These are phyloP conservation scores for Ypsolopha scabrella DNA, from an alignment of 2,888 invertebrate genomes.

Conservation along the genomic window DNA sequence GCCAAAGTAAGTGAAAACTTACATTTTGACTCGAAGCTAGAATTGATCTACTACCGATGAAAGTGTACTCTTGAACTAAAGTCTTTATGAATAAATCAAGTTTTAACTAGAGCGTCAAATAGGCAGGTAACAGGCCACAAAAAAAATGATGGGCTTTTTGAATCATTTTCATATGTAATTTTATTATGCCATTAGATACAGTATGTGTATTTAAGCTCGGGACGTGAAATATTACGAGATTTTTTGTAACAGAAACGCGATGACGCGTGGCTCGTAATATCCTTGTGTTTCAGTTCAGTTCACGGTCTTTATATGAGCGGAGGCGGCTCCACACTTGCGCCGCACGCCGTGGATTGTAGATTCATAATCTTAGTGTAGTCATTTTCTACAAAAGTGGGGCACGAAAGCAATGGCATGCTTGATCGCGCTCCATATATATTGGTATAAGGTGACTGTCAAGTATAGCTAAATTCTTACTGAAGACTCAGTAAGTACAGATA, in stretches of 20 bases:
- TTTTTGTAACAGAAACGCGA: slow-evolving; percentile 3
- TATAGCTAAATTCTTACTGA: no score
- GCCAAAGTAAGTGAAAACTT: no score
- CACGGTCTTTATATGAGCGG: slow-evolving; percentile 19
- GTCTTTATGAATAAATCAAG: background rate
- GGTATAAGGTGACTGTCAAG: no score
- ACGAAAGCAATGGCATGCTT: no score
- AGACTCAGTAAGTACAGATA: no score
- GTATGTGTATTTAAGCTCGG: background rate
- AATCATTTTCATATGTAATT: background rate
- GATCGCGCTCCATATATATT: no score
- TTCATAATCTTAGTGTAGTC: no score
- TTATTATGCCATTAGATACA: background rate
- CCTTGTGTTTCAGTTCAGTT: slow-evolving; percentile 16
- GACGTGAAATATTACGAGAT: background rate
- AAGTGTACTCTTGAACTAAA: background rate
- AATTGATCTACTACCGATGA: no score
- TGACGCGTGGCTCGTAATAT: slow-evolving; percentile 16
- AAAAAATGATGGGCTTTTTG: background rate
- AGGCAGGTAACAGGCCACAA: background rate
- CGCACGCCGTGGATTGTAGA: no score
- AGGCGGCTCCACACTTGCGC: no score
- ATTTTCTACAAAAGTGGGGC: no score
- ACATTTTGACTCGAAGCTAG: no score
- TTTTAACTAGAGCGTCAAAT: background rate